Evolutionary conservation across 2,797 vertebrate species (phyloP).

Genomic region (Halcyon badia): DNA sequence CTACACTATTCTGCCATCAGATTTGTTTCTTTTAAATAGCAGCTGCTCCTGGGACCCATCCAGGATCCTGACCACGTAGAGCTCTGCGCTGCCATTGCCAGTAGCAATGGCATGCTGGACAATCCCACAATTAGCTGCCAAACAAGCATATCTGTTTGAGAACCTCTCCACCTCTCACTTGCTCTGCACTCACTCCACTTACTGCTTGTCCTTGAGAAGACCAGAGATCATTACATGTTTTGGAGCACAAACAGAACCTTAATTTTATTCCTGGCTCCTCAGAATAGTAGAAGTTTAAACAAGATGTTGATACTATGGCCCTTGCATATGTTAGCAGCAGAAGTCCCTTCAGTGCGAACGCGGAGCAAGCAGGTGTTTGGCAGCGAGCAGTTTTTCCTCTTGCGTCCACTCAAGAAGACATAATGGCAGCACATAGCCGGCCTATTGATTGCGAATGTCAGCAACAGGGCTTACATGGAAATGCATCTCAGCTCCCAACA

Average conservation of each 20-base stretch:
- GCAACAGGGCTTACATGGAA: background rate
- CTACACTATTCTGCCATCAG: background rate
- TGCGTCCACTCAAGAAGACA: constrained; percentile 28
- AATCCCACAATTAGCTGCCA: background rate
- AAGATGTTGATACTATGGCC: background rate
- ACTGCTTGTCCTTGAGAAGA: background rate
- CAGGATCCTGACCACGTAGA: background rate
- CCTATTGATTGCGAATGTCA: constrained; percentile 9
- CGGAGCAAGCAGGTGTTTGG: constrained; percentile 60
- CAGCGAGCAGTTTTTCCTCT: background rate
- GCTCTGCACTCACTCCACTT: background rate
- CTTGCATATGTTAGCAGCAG: background rate
- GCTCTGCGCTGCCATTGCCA: background rate
- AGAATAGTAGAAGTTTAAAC: background rate
- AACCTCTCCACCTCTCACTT: background rate
- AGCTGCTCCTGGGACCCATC: background rate
- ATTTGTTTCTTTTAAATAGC: background rate
- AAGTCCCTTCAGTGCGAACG: background rate
- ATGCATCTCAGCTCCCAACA: background rate
- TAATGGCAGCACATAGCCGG: background rate
- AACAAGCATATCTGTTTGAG: background rate
- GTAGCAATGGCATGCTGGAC: background rate
- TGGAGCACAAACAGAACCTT: background rate
- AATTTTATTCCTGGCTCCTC: background rate
- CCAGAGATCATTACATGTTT: background rate